These are phyloP conservation scores for Penaeus monodon DNA, from an alignment of 2,888 invertebrate species.

Conservation along the genomic window DNA sequence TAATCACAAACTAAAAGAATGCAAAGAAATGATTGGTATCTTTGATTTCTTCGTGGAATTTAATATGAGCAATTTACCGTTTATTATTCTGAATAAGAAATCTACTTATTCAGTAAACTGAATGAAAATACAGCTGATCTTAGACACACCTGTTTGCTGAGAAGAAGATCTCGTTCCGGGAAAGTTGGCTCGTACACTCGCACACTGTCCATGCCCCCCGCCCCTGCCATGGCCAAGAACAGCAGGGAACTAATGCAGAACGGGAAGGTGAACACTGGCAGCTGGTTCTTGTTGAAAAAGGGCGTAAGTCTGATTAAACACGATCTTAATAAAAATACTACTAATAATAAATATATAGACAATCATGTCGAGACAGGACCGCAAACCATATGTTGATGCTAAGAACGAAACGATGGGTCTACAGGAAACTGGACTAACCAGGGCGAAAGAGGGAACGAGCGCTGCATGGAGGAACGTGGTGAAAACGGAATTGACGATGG, in stretches of 20 bases:
- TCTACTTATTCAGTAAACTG: no score
- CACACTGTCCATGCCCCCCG: not conserved
- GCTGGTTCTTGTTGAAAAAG: slow-evolving; percentile 27
- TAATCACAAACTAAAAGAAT: no score
- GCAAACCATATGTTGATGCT: not conserved
- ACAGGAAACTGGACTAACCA: slow-evolving; percentile 35
- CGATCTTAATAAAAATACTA: no score
- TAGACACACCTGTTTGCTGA: no score
- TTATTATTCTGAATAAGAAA: no score
- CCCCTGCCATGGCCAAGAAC: slow-evolving; percentile 41
- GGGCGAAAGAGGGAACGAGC: slow-evolving; percentile 44
- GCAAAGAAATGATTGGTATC: no score
- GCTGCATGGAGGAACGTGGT: slow-evolving; percentile 59
- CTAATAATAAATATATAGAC: not conserved
- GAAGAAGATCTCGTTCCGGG: no score
- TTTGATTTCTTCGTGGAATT: no score
- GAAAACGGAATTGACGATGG: slow-evolving; percentile 56
- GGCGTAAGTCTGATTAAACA: not conserved
- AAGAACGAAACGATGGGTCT: not conserved
- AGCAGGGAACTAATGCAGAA: slow-evolving; percentile 56
- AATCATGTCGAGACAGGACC: not conserved
- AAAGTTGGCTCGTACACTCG: no score
- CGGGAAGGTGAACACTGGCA: slow-evolving; percentile 63
- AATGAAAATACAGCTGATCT: no score
- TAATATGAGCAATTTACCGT: no score